Conservation (phyloP, 2,113 vertebrate genomes). For the Vidua macroura region DNA sequence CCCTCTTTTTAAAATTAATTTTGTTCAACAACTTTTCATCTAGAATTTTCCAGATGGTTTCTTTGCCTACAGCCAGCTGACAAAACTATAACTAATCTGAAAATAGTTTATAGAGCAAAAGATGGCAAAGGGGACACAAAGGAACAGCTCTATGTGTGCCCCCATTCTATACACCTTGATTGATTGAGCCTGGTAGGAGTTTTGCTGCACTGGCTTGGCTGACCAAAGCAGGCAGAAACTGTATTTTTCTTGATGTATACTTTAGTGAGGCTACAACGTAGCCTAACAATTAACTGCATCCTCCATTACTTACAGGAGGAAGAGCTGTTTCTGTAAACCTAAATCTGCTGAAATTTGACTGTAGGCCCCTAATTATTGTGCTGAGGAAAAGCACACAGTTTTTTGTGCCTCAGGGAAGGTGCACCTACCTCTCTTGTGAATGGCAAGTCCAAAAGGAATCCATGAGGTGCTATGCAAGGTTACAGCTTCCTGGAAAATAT, state of each 20-base stretch:
- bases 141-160: not conserved
- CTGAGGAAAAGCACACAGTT: not conserved
- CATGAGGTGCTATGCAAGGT: not conserved
- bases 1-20: not conserved
- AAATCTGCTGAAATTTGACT: not conserved
- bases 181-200: not conserved
- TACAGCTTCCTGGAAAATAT: not conserved
- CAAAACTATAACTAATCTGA: slow-evolving; percentile 31
- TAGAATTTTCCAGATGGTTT: not conserved
- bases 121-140: not conserved
- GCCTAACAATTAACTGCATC: not conserved
- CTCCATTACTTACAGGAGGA: not conserved
- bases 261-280: not conserved
- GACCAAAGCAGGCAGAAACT: not conserved
- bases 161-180: not conserved
- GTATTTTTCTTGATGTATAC: not conserved
- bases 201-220: not conserved
- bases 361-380: not conserved
- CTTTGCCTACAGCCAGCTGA: not conserved
- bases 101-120: slow-evolving; percentile 11
- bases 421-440: not conserved
- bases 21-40: not conserved
- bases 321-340: not conserved
- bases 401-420: not conserved
- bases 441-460: not conserved